A percentile compares a stretch with the other conserved stretches of the same genome.
These are phyloP conservation scores for Glossophaga mutica DNA, from an alignment of 2,797 vertebrate genomes.

Conservation along the genomic window DNA sequence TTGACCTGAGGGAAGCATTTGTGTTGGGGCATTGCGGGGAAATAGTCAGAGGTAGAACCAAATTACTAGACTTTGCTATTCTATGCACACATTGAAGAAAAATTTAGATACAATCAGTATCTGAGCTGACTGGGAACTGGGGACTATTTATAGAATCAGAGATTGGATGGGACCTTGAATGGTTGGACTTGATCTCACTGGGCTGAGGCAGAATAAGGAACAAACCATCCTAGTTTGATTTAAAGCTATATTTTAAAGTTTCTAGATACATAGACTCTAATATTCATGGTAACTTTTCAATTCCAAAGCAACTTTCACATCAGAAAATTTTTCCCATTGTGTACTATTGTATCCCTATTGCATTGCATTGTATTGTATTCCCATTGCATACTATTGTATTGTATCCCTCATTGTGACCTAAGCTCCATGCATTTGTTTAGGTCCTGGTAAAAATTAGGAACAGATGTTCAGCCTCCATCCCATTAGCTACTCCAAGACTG, in stretches of 20 bases:
- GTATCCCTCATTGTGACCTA: not conserved
- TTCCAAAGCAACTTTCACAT: not conserved
- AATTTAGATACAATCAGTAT: not conserved
- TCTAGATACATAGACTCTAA: not conserved
- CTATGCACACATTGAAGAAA: not conserved
- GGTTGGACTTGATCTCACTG: not conserved
- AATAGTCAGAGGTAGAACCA: not conserved
- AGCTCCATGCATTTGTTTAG: not conserved
- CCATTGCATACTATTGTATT: too few relatives aligned
- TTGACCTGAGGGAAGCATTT: not conserved
- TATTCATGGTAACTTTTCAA: not conserved
- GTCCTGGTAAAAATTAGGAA: not conserved
- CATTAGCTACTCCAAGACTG: not conserved
- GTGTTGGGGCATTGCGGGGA: not conserved
- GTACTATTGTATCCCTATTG: not conserved
- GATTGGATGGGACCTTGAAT: not conserved
- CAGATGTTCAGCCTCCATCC: not conserved
- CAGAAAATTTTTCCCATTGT: not conserved
- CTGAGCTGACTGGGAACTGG: not conserved
- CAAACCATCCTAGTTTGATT: not conserved
- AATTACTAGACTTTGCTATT: not conserved
- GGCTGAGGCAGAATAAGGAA: not conserved
- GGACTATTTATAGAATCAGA: not conserved
- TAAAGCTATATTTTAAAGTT: not conserved
- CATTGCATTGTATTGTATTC: too few relatives aligned